phyloP scores from a whole-genome alignment of 2,888 invertebrate species.

The Diloba caeruleocephala region DNA sequence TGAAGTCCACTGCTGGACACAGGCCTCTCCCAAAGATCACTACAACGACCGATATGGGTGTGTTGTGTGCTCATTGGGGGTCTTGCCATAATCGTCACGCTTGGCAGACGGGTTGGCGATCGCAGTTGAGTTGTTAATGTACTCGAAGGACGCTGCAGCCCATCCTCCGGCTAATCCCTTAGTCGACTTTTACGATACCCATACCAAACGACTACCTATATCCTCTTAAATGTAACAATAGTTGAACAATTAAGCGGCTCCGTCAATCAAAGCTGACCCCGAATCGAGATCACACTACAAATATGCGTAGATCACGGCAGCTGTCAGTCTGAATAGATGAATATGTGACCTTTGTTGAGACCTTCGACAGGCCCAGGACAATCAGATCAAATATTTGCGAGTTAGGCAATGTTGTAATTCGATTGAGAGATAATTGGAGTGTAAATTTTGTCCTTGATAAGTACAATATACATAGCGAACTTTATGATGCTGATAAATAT shows the following conservation, averaged over 20 bases:
- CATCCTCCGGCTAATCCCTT: no score
- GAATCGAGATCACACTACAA: constrained; percentile 41
- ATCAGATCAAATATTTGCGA: constrained; percentile 37
- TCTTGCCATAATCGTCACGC: no score
- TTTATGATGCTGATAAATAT: no score
- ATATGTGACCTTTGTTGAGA: constrained; percentile 33
- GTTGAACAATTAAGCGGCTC: constrained; percentile 21
- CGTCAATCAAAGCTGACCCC: constrained; percentile 38
- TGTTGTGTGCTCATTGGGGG: no score
- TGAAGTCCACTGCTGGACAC: no score
- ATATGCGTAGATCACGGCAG: constrained; percentile 44
- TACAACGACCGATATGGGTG: no score
- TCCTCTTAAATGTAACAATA: constrained; percentile 20
- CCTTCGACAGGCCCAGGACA: constrained; percentile 39
- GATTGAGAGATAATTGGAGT: constrained; percentile 8
- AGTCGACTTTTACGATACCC: no score
- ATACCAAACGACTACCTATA: neutral
- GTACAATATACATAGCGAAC: no score
- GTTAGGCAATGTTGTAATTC: constrained; percentile 21
- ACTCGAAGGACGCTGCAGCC: no score
- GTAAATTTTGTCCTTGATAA: constrained; percentile 16
- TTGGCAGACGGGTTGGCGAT: no score
- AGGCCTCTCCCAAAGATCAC: no score
- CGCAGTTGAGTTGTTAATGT: no score
- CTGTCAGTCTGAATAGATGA: constrained; percentile 53